Evolutionary conservation across 2,888 invertebrate genomes (phyloP), one percentile per base, ranked within the genome.

Genomic region (Autographa pulchrina): DNA sequence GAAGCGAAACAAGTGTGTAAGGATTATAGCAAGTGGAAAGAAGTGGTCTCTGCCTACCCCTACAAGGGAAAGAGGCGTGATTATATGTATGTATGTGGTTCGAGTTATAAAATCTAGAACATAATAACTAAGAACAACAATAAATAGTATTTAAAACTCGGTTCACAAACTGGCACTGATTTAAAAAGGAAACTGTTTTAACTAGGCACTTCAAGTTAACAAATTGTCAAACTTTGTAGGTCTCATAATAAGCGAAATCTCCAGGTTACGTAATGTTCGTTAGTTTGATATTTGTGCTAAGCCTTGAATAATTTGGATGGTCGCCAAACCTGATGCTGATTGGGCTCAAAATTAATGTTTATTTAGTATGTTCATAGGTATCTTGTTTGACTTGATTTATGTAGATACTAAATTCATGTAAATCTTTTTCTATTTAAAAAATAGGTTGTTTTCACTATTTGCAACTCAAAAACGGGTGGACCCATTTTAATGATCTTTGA

Each of bases 231-330:
- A 43, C 8, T 11, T 43, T 13, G 8, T 16, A 62, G 25, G 20
- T 20, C 20, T 25, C 14, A 25, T 43, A 62, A 62, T 62, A 43
- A 48, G 43, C 62, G 16, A 62, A 25, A 43, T 41, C 31, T 31
- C 62, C 8, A 31, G 43, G 31, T 62, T 62, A 48, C 43, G 25
- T 62, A 43, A 48, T 16, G 48, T 62, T 62, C 62, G 62, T 62
- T 62, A 62, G 62, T 62, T 31, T 16, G 31, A 48, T 62, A 62
- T 31, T 43, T 16, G 43, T 31, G 62, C 7, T 20, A 25, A 16
- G 5, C 43, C 62, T 25, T 14, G 16, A 62, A 48, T 62, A 31
- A 61, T 48, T 48, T 62, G 62, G 62, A 48, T 9, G 9, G 16
- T 48, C 31, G 62, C 62, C 62, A 62, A 48, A 20, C 8, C 14